Base-by-base conservation (phyloP, 2,797 vertebrate genomes). In the Pseudochaenichthys georgianus region DNA sequence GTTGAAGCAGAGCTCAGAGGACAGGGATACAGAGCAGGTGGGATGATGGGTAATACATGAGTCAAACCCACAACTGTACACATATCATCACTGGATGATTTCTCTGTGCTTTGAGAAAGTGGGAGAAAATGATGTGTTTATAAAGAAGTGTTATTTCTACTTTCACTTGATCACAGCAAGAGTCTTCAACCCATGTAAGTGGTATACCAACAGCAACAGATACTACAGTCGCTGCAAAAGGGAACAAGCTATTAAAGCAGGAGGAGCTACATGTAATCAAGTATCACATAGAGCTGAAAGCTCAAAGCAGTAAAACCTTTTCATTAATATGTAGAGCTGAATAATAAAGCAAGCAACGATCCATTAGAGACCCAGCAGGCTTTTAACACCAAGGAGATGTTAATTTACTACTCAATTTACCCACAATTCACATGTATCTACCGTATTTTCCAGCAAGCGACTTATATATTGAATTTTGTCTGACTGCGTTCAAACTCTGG, bases 181-280 rank as follows among this genome's bases (percentile, higher is more conserved):
- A 69, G 57, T 51, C 51, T n/a, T 73, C 31, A 66, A 12, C 28
- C 46, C 19, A 43, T 19, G 46, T 9, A 51, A 64, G 62, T 42
- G 70, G 65, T 64, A 47, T 64, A 28, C 31, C 1, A 1, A 46
- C 8, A 17, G 48, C 73, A 38, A 48, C 66, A 6, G 43, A 43
- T 62, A 59, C 60, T 46, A n/a, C n/a, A n/a, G n/a, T n/a, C n/a
- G n/a, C n/a, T n/a, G n/a, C n/a, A n/a, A n/a, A n/a, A n/a, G n/a
- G n/a, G n/a, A n/a, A n/a, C n/a, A n/a, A n/a, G n/a, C n/a, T n/a
- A n/a, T n/a, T n/a, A n/a, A n/a, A n/a, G n/a, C n/a, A n/a, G n/a
- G n/a, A n/a, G n/a, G n/a, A n/a, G n/a, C n/a, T 64, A 54, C 73
- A 85, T 84, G 80, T 54, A 84, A 86, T 86, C 83, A 84, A 73